Conservation (phyloP, 2,113 vertebrate genomes). For the Saguinus midas region DNA sequence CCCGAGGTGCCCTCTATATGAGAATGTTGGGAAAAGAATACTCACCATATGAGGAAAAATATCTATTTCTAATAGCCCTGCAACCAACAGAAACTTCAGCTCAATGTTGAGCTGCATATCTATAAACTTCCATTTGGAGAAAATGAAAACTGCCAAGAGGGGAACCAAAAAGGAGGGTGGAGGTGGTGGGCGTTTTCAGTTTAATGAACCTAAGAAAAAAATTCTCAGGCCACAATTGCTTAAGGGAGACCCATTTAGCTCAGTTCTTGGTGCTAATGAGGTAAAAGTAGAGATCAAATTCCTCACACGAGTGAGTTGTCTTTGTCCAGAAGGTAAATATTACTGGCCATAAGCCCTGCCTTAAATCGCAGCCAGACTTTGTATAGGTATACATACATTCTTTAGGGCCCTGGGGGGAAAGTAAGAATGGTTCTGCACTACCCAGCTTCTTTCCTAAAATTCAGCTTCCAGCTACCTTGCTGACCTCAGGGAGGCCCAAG, state of each 20-base stretch:
- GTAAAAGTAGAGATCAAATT: background rate
- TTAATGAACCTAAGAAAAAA: slow-evolving; percentile 52
- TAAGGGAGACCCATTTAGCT: background rate
- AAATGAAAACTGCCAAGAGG: slow-evolving; percentile 5
- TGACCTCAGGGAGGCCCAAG: background rate
- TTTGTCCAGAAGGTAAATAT: background rate
- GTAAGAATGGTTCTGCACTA: background rate
- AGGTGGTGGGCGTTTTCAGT: background rate
- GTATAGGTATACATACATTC: background rate
- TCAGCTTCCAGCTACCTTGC: background rate
- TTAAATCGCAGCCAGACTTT: background rate
- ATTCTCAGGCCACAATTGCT: slow-evolving; percentile 28
- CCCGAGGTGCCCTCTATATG: background rate
- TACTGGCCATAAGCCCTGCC: background rate
- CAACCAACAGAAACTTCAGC: slow-evolving; percentile 53
- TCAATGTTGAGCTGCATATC: background rate
- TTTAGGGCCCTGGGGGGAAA: background rate
- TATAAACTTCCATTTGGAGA: background rate
- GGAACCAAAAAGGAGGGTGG: background rate
- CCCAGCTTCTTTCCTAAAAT: background rate
- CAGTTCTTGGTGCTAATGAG: background rate
- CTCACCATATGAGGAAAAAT: slow-evolving; percentile 37
- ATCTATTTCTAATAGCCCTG: slow-evolving; percentile 41
- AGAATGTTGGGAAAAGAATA: slow-evolving; percentile 41
- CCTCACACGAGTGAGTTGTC: background rate